A percentile compares a stretch with the other conserved stretches of the same genome.
phyloP scores from a whole-genome alignment of 2,113 vertebrate genomes.

The Pungitius pungitius region DNA sequence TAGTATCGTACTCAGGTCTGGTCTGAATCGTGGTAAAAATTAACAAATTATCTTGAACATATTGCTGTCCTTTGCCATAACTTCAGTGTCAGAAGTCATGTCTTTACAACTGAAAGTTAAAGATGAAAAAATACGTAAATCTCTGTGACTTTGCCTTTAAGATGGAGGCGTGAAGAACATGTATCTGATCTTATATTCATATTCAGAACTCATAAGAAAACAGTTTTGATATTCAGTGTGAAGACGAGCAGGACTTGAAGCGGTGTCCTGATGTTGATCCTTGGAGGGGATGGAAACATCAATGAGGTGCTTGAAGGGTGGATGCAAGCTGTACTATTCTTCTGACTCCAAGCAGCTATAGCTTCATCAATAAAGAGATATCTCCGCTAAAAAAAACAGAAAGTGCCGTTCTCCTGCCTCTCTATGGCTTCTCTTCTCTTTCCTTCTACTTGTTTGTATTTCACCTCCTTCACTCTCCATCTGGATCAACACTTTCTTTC shows the following conservation, averaged over 20 bases:
- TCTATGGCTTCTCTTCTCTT: conserved; percentile 17
- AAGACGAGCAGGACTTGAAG: conserved; percentile 53
- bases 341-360: conserved; percentile 40
- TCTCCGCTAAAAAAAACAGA: conserved; percentile 36
- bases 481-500: conserved; percentile 8
- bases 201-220: conserved; percentile 37
- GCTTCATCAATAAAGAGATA: conserved; percentile 50
- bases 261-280: conserved; percentile 53
- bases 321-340: conserved; percentile 47
- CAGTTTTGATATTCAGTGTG: conserved; percentile 57
- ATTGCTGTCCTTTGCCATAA: not conserved
- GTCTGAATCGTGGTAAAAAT: not conserved
- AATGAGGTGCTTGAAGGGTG: conserved; percentile 59
- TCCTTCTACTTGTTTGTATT: conserved; percentile 18
- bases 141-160: conserved; percentile 19
- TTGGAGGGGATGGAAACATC: conserved; percentile 55
- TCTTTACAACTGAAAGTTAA: not conserved
- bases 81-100: conserved; percentile 10
- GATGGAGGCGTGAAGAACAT: conserved; percentile 10
- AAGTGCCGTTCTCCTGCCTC: not conserved
- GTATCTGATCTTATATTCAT: conserved; percentile 36
- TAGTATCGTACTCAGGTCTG: not conserved
- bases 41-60: not conserved
- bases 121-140: not conserved
- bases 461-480: not conserved